Conservation (phyloP, 1,140 invertebrate genomes). For the Mycetomoellerius zeteki region DNA sequence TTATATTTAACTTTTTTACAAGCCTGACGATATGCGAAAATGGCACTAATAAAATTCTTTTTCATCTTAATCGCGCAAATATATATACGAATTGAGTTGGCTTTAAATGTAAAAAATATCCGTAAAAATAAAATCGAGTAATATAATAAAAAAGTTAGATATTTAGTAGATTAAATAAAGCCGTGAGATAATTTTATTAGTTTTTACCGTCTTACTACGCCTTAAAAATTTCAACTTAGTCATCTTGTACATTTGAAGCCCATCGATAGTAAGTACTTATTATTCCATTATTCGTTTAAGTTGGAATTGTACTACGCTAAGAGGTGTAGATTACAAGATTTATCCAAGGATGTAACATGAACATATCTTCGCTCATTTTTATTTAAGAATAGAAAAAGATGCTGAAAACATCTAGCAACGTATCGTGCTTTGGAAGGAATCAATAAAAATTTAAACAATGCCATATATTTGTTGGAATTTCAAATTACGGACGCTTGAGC, state of each 20-base stretch:
- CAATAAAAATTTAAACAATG: slow-evolving; percentile 51
- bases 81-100: background rate
- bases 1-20: background rate
- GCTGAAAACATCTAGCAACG: slow-evolving; percentile 41
- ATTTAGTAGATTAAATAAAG: slow-evolving; percentile 5
- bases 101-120: slow-evolving; percentile 46
- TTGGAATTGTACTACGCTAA: slow-evolving; percentile 61
- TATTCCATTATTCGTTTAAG: slow-evolving; percentile 70
- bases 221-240: slow-evolving; percentile 62
- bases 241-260: slow-evolving; percentile 71
- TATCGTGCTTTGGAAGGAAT: slow-evolving; percentile 63
- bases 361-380: slow-evolving; percentile 65
- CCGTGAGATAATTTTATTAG: slow-evolving; percentile 20
- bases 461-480: slow-evolving; percentile 50
- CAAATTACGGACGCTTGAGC: slow-evolving; percentile 65
- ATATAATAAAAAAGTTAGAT: slow-evolving; percentile 34
- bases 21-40: background rate
- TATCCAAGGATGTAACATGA: slow-evolving; percentile 45
- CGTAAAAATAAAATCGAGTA: background rate
- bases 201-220: slow-evolving; percentile 37
- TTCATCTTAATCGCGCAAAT: slow-evolving; percentile 4
- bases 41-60: background rate
- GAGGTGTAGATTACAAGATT: slow-evolving; percentile 55
- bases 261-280: slow-evolving; percentile 75
- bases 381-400: slow-evolving; percentile 60